These are phyloP conservation scores for Chymomyza fuscimana DNA, from an alignment of 2,888 invertebrate genomes.

Conservation along the genomic window DNA sequence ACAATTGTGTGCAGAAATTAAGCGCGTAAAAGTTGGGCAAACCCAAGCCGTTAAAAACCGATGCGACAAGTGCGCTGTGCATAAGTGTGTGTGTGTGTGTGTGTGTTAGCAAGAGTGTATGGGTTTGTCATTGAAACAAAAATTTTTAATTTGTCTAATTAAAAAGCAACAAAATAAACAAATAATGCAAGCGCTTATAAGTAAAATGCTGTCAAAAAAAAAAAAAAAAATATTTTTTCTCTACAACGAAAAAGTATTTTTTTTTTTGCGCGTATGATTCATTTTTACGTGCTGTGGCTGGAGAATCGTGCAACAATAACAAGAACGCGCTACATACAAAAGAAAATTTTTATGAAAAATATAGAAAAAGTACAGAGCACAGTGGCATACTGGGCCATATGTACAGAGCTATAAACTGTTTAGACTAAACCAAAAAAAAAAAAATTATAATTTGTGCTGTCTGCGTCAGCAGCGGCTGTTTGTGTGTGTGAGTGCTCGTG, in stretches of 20 bases:
- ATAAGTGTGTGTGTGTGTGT: constrained; percentile 4
- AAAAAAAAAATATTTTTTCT: not conserved
- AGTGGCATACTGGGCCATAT: not conserved
- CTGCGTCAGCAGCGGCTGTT: constrained; percentile 15
- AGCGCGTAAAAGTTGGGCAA: not conserved
- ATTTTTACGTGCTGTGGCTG: constrained; percentile 36
- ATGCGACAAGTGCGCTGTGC: constrained; percentile 7
- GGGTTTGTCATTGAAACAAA: not conserved
- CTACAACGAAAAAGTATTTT: constrained; percentile 1
- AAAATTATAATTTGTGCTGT: constrained; percentile 26
- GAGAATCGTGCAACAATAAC: constrained; percentile 45
- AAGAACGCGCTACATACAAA: not conserved
- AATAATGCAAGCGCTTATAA: not conserved
- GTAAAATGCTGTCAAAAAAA: not conserved
- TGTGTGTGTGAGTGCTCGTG: constrained; percentile 39
- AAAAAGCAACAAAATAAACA: constrained; percentile 1
- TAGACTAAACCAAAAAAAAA: constrained; percentile 8
- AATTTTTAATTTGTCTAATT: not conserved
- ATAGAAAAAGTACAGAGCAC: constrained; percentile 18
- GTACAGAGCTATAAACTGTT: constrained; percentile 9
- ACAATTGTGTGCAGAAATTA: not conserved
- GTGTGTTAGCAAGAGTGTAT: not conserved
- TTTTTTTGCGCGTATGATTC: constrained; percentile 2
- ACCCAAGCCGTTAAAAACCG: not conserved
- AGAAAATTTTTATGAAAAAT: constrained; percentile 26